Percentiles rank a stretch among this genome's conserved stretches.
Evolutionary conservation across 2,797 vertebrate genomes (phyloP).

Genomic region (Anomalospiza imberbis): DNA sequence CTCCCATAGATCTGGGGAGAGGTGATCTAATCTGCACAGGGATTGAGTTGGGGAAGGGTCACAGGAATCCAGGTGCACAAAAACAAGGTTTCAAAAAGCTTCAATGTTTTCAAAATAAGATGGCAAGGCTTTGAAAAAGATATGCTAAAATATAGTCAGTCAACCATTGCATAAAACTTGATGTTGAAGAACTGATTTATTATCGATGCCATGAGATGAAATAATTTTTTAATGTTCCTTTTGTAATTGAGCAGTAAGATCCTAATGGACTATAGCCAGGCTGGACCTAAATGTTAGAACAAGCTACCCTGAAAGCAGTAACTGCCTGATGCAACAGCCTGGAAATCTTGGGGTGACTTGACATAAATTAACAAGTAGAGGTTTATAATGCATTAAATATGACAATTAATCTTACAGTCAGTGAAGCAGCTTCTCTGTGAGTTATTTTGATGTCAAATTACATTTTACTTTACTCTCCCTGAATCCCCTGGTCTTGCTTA

Average conservation of each 20-base stretch:
- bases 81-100: not conserved
- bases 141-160: not conserved
- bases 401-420: conserved; percentile 52
- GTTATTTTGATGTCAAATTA: conserved; percentile 53
- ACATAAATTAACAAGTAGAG: conserved; percentile 46
- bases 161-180: not conserved
- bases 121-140: not conserved
- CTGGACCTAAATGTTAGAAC: conserved; percentile 15
- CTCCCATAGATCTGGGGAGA: not conserved
- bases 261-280: not conserved
- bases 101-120: not conserved
- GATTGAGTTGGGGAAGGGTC: not conserved
- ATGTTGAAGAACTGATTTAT: conserved; percentile 15
- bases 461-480: conserved; percentile 32
- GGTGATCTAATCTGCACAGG: rapidly evolving
- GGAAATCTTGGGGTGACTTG: conserved; percentile 51
- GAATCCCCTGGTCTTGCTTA: not conserved
- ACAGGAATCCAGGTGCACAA: not conserved
- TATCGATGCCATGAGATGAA: not conserved
- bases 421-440: conserved; percentile 24
- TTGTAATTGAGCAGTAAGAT: conserved; percentile 39
- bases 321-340: conserved; percentile 16
- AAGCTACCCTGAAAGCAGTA: not conserved
- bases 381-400: conserved; percentile 59
- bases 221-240: conserved; percentile 26